Conservation (phyloP, 2,888 invertebrate species). For the Heliconius hortense region DNA sequence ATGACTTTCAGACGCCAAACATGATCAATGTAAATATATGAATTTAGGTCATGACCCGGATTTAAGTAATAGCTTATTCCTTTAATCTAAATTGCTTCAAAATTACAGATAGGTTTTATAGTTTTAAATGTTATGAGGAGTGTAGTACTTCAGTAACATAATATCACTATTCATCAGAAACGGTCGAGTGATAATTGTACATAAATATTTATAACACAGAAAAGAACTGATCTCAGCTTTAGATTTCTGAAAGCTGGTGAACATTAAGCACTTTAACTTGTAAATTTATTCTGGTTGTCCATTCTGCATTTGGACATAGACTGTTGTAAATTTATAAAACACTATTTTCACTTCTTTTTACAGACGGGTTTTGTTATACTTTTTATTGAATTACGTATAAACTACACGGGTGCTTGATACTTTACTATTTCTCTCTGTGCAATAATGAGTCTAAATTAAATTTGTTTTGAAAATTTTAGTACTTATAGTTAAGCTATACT, state of each 20-base stretch:
- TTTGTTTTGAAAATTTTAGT: neutral
- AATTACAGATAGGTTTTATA: neutral
- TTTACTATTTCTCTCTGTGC: too few relatives aligned
- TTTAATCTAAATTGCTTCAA: neutral
- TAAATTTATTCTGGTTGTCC: neutral
- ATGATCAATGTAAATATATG: constrained; percentile 11
- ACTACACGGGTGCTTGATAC: too few relatives aligned
- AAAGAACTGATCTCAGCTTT: neutral
- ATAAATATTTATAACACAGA: neutral
- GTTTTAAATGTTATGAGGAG: too few relatives aligned
- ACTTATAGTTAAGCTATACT: neutral
- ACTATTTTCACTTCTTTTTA: neutral
- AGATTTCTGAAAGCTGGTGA: neutral
- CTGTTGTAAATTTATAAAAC: neutral
- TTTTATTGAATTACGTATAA: too few relatives aligned
- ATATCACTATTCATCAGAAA: too few relatives aligned
- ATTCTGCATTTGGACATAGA: neutral
- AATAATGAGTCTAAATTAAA: neutral
- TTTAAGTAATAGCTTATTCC: neutral
- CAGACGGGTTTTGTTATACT: neutral
- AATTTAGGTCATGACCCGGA: constrained; percentile 1
- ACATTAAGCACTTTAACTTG: neutral
- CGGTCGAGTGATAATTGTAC: too few relatives aligned
- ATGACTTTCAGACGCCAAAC: neutral
- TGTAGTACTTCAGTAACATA: too few relatives aligned